Evolutionary conservation across 1,140 invertebrate genomes (phyloP).

Genomic region (Drosophila varians): DNA sequence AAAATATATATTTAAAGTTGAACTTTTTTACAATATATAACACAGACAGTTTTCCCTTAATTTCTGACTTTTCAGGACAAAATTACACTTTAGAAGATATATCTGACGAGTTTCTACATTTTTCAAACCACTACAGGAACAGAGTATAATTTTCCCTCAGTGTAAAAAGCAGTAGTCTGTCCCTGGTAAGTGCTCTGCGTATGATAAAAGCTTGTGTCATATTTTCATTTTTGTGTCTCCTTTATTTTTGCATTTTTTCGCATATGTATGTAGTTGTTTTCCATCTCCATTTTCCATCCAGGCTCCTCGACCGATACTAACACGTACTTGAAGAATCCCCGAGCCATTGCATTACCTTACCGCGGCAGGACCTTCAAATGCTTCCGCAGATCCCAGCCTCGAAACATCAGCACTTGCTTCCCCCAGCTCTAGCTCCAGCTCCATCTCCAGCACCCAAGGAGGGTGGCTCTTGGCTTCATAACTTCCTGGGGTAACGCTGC

Average conservation of each 20-base stretch:
- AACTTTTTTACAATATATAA: no score
- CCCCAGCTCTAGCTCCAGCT: neutral
- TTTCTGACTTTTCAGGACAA: no score
- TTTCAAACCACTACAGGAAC: no score
- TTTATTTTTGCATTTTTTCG: slow-evolving; percentile 7
- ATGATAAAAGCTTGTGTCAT: slow-evolving; percentile 70
- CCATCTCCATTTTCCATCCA: slow-evolving; percentile 21
- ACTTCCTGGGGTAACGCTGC: slow-evolving; percentile 43
- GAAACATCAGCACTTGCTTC: neutral
- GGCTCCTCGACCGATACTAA: slow-evolving; percentile 47
- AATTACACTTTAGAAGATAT: no score
- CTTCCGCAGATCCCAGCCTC: slow-evolving; percentile 14
- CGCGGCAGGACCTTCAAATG: slow-evolving; percentile 50
- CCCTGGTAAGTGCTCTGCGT: slow-evolving; percentile 58
- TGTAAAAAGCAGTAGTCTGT: slow-evolving; percentile 12
- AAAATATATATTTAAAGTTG: no score
- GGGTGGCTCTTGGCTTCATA: slow-evolving; percentile 3
- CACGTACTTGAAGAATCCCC: slow-evolving; percentile 45
- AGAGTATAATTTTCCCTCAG: neutral
- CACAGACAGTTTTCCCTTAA: no score
- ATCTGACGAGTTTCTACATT: no score
- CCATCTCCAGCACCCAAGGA: neutral
- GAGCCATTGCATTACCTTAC: slow-evolving; percentile 77
- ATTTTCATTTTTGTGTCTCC: slow-evolving; percentile 39
- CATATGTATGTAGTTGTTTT: slow-evolving; percentile 15